A percentile compares a stretch with the other conserved stretches of the same genome.
Evolutionary conservation across 1,140 invertebrate genomes (phyloP).

Genomic region (Heliconius nattereri): DNA sequence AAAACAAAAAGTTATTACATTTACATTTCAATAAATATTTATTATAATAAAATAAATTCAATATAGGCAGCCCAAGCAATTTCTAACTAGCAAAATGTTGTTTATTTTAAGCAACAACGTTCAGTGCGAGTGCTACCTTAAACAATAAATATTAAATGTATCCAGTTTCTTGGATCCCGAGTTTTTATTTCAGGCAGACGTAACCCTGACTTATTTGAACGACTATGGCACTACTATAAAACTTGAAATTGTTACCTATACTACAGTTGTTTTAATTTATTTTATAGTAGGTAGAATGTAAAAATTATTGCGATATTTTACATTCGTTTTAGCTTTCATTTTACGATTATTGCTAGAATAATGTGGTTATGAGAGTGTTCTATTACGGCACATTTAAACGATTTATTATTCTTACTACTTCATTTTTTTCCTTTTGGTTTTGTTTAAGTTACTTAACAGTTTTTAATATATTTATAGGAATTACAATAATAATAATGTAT

Average conservation of each 20-base stretch:
- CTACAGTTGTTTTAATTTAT: conserved; percentile 13
- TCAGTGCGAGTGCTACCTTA: conserved; percentile 27
- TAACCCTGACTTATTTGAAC: conserved; percentile 34
- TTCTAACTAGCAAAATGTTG: not conserved
- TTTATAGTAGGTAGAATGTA: not conserved
- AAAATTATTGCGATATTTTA: conserved; percentile 14
- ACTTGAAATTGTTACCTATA: conserved; percentile 13
- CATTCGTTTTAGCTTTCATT: conserved; percentile 8
- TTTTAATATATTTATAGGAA: not conserved
- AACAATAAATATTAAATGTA: conserved; percentile 37
- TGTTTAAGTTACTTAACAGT: not conserved
- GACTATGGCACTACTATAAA: conserved; percentile 16
- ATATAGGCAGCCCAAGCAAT: not conserved
- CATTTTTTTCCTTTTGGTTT: not conserved
- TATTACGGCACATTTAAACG: not conserved
- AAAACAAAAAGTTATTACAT: not conserved
- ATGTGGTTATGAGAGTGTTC: not conserved
- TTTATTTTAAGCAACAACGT: conserved; percentile 12
- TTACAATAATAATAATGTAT: too few species aligned
- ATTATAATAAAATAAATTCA: not conserved
- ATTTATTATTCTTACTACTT: not conserved
- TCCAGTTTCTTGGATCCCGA: conserved; percentile 26
- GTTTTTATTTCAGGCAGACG: conserved; percentile 36
- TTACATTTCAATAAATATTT: not conserved
- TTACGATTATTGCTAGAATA: conserved; percentile 7